Base-by-base conservation (phyloP, 2,888 invertebrate genomes). In the Leptinotarsa peninsularis region DNA sequence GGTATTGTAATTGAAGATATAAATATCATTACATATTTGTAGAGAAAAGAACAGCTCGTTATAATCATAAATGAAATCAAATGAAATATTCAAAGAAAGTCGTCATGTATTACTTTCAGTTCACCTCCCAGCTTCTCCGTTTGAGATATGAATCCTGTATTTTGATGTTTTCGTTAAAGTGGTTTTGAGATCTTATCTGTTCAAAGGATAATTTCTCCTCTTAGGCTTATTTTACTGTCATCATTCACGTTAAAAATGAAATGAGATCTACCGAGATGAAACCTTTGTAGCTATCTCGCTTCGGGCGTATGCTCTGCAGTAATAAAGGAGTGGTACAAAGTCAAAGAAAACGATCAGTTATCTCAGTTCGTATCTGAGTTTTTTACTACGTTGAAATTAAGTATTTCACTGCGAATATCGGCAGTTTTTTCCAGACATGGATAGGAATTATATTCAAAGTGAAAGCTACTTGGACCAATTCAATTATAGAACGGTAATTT, bases 281-380 rank as follows among this genome's bases (percentile, higher is more conserved):
- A 52, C 68, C 68, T 52, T 52, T 52, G 52, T 52, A n/a, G 50
- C 43, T 68, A 27, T n/a, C 7, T 21, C 17, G 27, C 68, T 54
- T 49, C 68, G 18, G 54, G 68, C 68, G 43, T 49, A 49, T 68
- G 1, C 54, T 49, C 2, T 52, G 4, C 52, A 56, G 18, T 56
- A n/a, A 56, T 56, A 18, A 18, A 21, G 56, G 18, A 18, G 56
- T 56, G 10, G 43, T 43, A 18, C 56, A 56, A 18, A 56, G 56
- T 56, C 52, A n/a, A 68, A 27, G 43, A 68, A 68, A 14, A 33
- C 52, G 33, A 68, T 68, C 54, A 68, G 68, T 54, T 68, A 68
- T 68, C 52, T 27, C 68, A 52, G 54, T 52, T 23, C 18, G 54
- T 54, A 52, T 52, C 52, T 56, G 3, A 56, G 10, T 10, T 18